phyloP scores from a whole-genome alignment of 2,888 invertebrate species.

The Dermolepida albohirtum region DNA sequence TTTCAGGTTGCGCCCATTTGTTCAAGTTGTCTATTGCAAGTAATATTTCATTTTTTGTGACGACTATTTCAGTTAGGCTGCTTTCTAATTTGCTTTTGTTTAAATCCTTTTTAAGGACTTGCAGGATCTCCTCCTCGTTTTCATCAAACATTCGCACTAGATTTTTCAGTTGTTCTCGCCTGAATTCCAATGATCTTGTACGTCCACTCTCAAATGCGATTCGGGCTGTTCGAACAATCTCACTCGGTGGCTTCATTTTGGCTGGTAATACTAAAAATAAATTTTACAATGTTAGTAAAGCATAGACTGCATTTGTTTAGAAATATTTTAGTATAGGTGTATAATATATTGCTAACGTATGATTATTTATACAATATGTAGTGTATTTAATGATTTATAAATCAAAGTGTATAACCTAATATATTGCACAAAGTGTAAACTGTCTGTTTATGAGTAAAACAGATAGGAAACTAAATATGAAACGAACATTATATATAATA shows the following conservation, averaged over 20 bases:
- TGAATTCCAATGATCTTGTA: conserved; percentile 83
- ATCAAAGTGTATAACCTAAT: too few relatives aligned
- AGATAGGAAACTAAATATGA: too few relatives aligned
- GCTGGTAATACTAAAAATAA: not conserved
- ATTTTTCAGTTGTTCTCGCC: conserved; percentile 81
- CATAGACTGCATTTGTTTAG: too few relatives aligned
- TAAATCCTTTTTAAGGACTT: conserved; percentile 83
- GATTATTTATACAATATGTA: too few relatives aligned
- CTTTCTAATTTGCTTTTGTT: conserved; percentile 84
- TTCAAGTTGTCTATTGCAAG: conserved; percentile 78
- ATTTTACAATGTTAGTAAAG: too few relatives aligned
- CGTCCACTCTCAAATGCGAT: conserved; percentile 82
- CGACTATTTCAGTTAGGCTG: conserved; percentile 82
- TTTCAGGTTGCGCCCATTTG: conserved; percentile 73
- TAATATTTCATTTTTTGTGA: conserved; percentile 81
- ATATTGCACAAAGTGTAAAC: too few relatives aligned
- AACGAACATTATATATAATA: too few relatives aligned
- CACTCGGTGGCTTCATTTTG: conserved; percentile 46
- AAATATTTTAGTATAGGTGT: too few relatives aligned
- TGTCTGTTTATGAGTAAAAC: too few relatives aligned
- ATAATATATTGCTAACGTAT: too few relatives aligned
- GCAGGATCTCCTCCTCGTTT: conserved; percentile 76
- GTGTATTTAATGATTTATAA: too few relatives aligned
- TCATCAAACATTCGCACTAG: conserved; percentile 84
- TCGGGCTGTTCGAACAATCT: conserved; percentile 78